These are phyloP conservation scores for Myotis davidii DNA, from an alignment of 2,113 vertebrate genomes.

Conservation along the genomic window DNA sequence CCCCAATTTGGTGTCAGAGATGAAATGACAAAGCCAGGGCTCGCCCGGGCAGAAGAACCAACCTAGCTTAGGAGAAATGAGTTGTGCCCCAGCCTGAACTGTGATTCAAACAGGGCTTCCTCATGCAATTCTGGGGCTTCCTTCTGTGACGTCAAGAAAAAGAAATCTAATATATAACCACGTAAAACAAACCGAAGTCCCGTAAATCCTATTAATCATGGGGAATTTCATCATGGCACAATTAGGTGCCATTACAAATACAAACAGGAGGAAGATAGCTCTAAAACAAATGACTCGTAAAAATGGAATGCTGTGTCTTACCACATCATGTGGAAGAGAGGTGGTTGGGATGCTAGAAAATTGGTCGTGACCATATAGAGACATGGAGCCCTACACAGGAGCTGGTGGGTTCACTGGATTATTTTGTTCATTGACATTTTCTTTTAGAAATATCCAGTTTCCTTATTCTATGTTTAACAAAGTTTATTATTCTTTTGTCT, in stretches of 20 bases:
- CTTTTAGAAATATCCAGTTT: not conserved
- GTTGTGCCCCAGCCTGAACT: not conserved
- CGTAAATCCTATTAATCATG: not conserved
- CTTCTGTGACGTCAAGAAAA: conserved; percentile 23
- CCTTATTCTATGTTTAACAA: not conserved
- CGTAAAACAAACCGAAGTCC: not conserved
- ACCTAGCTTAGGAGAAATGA: not conserved
- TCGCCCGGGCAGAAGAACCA: not conserved
- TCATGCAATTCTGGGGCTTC: not conserved
- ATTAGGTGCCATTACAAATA: not conserved
- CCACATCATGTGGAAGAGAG: not conserved
- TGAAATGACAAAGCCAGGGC: not conserved
- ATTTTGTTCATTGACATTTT: not conserved
- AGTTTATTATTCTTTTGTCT: not conserved
- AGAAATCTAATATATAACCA: not conserved
- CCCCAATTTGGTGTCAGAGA: not conserved
- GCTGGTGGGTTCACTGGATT: not conserved
- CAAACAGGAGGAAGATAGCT: not conserved
- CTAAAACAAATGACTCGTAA: not conserved
- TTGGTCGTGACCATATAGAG: not conserved
- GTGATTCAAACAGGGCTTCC: not conserved
- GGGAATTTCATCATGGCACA: not conserved
- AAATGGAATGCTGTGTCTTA: not conserved
- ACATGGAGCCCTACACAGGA: not conserved
- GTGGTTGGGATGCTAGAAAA: not conserved